Conservation (phyloP, 2,797 vertebrate genomes). For the Xenopus petersii region DNA sequence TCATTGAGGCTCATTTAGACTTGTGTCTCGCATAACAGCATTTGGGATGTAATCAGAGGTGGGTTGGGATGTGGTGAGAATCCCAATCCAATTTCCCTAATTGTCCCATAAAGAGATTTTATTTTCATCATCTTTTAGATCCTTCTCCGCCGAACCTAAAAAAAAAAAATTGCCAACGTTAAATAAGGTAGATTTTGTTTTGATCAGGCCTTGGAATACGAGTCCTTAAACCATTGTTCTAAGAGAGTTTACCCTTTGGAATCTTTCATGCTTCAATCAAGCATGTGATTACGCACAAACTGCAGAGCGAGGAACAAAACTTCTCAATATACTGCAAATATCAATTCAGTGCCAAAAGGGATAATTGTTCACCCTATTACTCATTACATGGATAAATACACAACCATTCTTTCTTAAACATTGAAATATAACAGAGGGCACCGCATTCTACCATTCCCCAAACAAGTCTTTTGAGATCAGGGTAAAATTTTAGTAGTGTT, state of each 20-base stretch:
- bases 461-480: conserved; percentile 67
- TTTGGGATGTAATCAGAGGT: no score
- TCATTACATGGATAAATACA: conserved; percentile 20
- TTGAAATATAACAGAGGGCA: conserved; percentile 11
- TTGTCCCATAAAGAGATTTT: no score
- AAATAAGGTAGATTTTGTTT: neutral
- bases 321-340: neutral
- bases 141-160: no score
- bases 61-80: no score
- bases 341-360: neutral
- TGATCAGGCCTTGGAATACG: neutral
- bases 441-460: conserved; percentile 57
- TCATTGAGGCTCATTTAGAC: no score
- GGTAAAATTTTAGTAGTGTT: conserved; percentile 70
- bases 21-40: no score
- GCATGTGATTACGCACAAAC: neutral
- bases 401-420: conserved; percentile 7
- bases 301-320: neutral
- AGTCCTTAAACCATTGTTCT: neutral
- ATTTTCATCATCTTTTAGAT: no score
- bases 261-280: conserved; percentile 9
- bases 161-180: no score
- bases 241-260: neutral
- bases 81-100: no score
- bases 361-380: conserved; percentile 19